phyloP scores from a whole-genome alignment of 2,888 invertebrate species.

The Macrostomum cliftonense region DNA sequence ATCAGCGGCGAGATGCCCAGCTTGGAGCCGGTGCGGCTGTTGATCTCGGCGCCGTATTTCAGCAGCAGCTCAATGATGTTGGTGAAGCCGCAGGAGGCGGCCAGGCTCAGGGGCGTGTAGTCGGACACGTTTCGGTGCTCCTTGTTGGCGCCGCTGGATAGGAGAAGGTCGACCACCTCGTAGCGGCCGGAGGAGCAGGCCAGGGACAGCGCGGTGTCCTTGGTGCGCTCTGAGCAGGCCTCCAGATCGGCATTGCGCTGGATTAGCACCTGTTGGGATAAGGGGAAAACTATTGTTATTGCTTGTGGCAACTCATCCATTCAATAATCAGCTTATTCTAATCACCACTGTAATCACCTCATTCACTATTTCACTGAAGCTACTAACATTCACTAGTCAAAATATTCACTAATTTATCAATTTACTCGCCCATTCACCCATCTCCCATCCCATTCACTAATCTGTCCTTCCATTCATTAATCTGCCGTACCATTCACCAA shows the following conservation, averaged over 20 bases:
- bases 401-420: no score
- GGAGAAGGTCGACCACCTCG: conserved; percentile 66
- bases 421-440: no score
- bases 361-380: no score
- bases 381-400: no score
- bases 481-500: no score
- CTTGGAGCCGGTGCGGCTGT: conserved; percentile 73
- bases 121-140: conserved; percentile 89
- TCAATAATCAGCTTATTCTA: no score
- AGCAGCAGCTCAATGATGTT: conserved; percentile 85
- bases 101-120: conserved; percentile 92
- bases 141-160: conserved; percentile 76
- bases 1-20: conserved; percentile 93
- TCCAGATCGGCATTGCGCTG: conserved; percentile 90
- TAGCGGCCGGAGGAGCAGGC: conserved; percentile 92
- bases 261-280: conserved; percentile 47
- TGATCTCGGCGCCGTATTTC: conserved; percentile 87
- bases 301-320: no score
- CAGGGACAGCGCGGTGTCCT: conserved; percentile 86
- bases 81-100: conserved; percentile 92
- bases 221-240: conserved; percentile 92
- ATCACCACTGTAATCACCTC: no score
- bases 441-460: no score
- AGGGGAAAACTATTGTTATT: no score
- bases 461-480: no score